These are phyloP conservation scores for Andricus grossulariae DNA, from an alignment of 1,140 invertebrate genomes.

Conservation along the genomic window DNA sequence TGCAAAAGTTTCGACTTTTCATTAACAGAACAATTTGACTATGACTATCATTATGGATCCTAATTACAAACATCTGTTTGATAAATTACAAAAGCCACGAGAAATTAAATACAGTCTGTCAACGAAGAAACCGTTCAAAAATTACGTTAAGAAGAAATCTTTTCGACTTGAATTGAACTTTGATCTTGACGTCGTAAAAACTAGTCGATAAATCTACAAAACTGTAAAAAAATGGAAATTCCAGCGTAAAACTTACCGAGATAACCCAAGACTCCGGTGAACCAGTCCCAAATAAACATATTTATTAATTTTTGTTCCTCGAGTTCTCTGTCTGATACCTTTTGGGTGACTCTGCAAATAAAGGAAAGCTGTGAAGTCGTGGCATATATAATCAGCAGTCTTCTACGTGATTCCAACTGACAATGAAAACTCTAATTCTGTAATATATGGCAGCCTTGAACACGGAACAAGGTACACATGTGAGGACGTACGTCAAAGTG, in stretches of 20 bases:
- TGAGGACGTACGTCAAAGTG: constrained; percentile 46
- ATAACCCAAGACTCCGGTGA: constrained; percentile 95
- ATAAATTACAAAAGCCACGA: too few relatives aligned
- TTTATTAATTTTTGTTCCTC: constrained; percentile 63
- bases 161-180: too few relatives aligned
- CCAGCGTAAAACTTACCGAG: constrained; percentile 84
- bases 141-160: too few relatives aligned
- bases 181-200: neutral
- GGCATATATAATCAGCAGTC: neutral
- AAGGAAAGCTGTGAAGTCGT: constrained; percentile 40
- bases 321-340: constrained; percentile 52
- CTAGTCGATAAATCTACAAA: constrained; percentile 4
- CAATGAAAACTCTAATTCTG: constrained; percentile 12
- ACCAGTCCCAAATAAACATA: constrained; percentile 99
- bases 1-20: too few relatives aligned
- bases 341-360: constrained; percentile 73
- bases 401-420: neutral
- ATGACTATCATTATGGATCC: too few relatives aligned
- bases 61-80: too few relatives aligned
- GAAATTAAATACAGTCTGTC: too few relatives aligned
- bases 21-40: too few relatives aligned
- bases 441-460: constrained; percentile 39
- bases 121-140: too few relatives aligned
- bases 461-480: constrained; percentile 34
- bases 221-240: constrained; percentile 29